phyloP scores from a whole-genome alignment of 2,113 vertebrate genomes.

The Bos taurus region ARS-UCD2.0 NC_037354.1:1342001-1342500 shows the following conservation, averaged over 20 bases:
- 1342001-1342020: neutral
- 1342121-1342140: neutral
- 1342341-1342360: neutral
- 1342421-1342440: too few relatives aligned
- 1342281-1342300: neutral
- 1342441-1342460: neutral
- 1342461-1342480: neutral
- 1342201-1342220: neutral
- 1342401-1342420: rapidly evolving
- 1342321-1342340: neutral
- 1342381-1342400: neutral
- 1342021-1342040: neutral
- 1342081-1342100: neutral
- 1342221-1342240: neutral
- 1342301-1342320: rapidly evolving
- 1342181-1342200: rapidly evolving
- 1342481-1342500: neutral
- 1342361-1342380: neutral
- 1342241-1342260: neutral
- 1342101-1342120: too few relatives aligned
- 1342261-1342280: too few relatives aligned
- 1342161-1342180: neutral
- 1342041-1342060: rapidly evolving
- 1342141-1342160: neutral
- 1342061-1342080: neutral